Evolutionary conservation across 2,113 vertebrate genomes (phyloP), one percentile per base, ranked within the genome.

Genomic region (Saguinus midas): DNA sequence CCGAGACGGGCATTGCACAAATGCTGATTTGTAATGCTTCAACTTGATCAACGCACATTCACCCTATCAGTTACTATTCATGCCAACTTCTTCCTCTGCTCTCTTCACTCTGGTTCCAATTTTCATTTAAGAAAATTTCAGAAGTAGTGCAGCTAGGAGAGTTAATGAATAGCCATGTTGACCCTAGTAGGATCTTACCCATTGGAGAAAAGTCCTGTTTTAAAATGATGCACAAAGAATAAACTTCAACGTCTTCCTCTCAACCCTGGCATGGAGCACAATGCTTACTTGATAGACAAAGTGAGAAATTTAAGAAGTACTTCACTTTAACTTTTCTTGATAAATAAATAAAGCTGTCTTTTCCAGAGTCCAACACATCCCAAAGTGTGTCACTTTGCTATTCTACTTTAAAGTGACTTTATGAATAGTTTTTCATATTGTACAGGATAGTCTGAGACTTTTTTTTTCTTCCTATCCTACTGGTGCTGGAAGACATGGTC

Each of bases 1-100:
- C 58, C n/a, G 50, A 52, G 37, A 90, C 66, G 32, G 58, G 61
- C 88, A 82, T 20, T 45, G 18, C 18, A 25, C 2, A 35, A 79
- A 79, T 64, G 50, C 73, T 75, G 35, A 57, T 87, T 93, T 94
- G 50, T 89, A 80, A 88, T 95, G 58, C n/a, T 27, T 57, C n/a
- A 92, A 90, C 29, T 78, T 88, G 57, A 83, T 86, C n/a, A 92
- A 73, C 0, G 10, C 6, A 0, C 58, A 25, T 94, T 83, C 20
- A 48, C 25, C 27, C 61, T 90, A 50, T 70, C 64, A 52, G 17
- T 48, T 66, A n/a, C 64, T 43, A 18, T 48, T 86, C 68, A 35
- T 13, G 8, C 40, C 45, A 20, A 79, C 2, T 81, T 70, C 58
- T 57, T 72, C 32, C 21, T 73, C 32, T 5, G 40, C 58, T 95